Conservation (phyloP, 2,113 vertebrate species). For the Ariopsis seemanni region DNA sequence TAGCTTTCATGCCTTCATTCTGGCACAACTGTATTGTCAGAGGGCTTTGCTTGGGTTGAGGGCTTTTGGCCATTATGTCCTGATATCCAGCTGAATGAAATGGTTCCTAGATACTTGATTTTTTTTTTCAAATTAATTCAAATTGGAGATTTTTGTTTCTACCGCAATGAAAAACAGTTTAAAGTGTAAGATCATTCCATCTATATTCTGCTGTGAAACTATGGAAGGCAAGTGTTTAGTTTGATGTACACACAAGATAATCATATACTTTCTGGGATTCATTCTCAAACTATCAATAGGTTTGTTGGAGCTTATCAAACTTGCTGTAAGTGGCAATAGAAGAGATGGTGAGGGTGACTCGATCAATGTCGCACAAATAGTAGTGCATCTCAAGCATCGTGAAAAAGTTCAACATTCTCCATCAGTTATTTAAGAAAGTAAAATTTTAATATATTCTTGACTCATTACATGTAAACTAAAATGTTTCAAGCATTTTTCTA, state of each 20-base stretch:
- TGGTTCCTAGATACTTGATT: not conserved
- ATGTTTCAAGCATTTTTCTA: no score
- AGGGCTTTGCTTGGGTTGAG: not conserved
- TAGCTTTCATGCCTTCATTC: not conserved
- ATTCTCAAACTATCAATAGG: not conserved
- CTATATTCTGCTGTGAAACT: not conserved
- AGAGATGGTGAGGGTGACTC: not conserved
- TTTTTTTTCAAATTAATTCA: not conserved
- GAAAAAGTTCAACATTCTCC: no score
- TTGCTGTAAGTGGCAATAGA: not conserved
- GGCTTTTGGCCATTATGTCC: not conserved
- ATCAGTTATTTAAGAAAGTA: no score
- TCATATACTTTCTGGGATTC: not conserved
- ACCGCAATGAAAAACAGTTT: not conserved
- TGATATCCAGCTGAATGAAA: not conserved
- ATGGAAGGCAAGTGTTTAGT: not conserved
- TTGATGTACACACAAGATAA: not conserved
- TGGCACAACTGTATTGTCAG: not conserved
- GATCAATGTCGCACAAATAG: not conserved
- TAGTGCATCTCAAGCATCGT: no score
- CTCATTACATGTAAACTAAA: no score
- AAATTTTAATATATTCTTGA: no score
- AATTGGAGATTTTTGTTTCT: not conserved
- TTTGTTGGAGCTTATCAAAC: not conserved
- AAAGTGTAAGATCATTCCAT: not conserved